Evolutionary conservation across 1,140 invertebrate species (phyloP).

Genomic region (Lysiphlebus fabarum): DNA sequence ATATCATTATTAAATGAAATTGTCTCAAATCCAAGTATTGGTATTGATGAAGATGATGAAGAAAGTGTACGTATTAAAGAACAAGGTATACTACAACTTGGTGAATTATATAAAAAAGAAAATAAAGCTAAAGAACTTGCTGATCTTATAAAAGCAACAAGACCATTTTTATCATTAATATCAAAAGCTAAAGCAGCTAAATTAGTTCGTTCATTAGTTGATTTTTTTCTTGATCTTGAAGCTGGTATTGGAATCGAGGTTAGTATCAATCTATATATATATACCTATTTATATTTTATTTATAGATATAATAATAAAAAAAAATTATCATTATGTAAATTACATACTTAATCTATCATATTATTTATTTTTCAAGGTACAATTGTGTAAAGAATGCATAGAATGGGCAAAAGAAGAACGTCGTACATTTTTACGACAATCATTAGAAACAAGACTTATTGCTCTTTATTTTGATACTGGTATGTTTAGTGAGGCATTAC

Average conservation of each 20-base stretch:
- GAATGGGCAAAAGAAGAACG: conserved; percentile 98
- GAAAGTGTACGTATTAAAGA: conserved; percentile 85
- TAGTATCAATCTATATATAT: conserved; percentile 6
- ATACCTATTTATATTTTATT: not conserved
- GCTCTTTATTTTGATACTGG: conserved; percentile 92
- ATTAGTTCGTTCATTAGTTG: conserved; percentile 91
- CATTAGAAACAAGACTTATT: conserved; percentile 88
- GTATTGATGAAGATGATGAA: conserved; percentile 74
- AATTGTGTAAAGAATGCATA: conserved; percentile 95
- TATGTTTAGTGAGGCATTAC: conserved; percentile 82
- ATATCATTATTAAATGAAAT: conserved; percentile 70
- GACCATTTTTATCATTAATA: conserved; percentile 90
- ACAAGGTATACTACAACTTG: conserved; percentile 84
- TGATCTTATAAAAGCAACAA: conserved; percentile 86
- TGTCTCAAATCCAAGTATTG: conserved; percentile 62
- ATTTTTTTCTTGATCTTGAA: conserved; percentile 96
- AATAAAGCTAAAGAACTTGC: conserved; percentile 91
- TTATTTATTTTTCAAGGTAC: conserved; percentile 53
- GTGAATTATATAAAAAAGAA: conserved; percentile 86
- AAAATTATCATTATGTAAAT: not conserved
- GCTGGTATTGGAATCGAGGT: conserved; percentile 87
- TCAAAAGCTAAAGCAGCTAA: conserved; percentile 99
- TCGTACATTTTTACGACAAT: conserved; percentile 94
- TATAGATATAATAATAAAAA: not conserved
- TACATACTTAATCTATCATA: no score